Evolutionary conservation across 1,140 invertebrate genomes (phyloP), one percentile per base, ranked within the genome.

Genomic region (Drosophila varians): DNA sequence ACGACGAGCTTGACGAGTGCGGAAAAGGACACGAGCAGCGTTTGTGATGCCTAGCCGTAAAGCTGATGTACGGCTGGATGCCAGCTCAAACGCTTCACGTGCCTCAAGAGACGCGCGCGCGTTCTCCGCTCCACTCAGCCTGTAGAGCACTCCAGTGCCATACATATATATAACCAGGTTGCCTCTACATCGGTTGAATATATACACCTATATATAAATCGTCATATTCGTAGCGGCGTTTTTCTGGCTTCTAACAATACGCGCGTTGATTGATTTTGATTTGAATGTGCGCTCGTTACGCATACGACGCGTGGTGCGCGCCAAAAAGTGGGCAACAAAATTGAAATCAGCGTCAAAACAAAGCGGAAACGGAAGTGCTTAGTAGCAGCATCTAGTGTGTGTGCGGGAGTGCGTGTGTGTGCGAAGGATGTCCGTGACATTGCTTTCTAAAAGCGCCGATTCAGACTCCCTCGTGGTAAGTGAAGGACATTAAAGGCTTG

Each of bases 361-460:
- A 74, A 74, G 42, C 80, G 80, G 80, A 84, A 84, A 80, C 78
- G 78, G 83, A 88, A 73, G 71, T 89, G 66, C 75, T 84, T 84
- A 77, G 65, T 72, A 58, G 69, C 40, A 55, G 26, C 54, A 48
- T 28, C 49, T 31, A 42, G 55, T 57, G 54, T 45, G 43, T 18
- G 25, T 36, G 45, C 54, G 61, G 23, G 40, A 54, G 47, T 58
- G 16, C 25, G 23, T 69, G 54, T 31, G 3, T 21, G 26, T 42
- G 65, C 2, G 18, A 38, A n/a, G 25, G 40, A 64, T 71, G 54
- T 34, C 66, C 68, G 19, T 65, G 64, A 56, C 74, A 73, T 69
- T 54, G 56, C 36, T 25, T 3, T 2, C 31, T 19, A 49, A 26
- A 36, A 54, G 38, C 31, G 49, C 19, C 34, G 12, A 42, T 56